Evolutionary conservation across 2,797 vertebrate species (phyloP).

Genomic region (Rhinella marina): DNA sequence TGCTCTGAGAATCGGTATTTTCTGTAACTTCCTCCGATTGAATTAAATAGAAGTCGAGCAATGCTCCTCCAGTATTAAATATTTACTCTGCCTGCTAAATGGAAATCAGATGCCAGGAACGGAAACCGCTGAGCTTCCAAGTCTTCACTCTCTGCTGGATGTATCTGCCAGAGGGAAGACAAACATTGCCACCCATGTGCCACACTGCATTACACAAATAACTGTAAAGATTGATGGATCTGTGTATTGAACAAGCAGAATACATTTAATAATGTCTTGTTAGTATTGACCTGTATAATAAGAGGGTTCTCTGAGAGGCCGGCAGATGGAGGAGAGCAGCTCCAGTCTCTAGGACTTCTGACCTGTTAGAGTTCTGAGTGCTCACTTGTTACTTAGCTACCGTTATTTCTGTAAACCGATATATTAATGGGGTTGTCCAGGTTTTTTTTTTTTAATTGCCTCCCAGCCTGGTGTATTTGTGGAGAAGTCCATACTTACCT

Average conservation of each 20-base stretch:
- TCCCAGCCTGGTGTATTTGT: too few relatives aligned
- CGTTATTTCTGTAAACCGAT: neutral
- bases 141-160: constrained; percentile 39
- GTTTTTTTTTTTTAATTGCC: too few relatives aligned
- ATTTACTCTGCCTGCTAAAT: constrained; percentile 60
- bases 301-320: neutral
- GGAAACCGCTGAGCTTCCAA: constrained; percentile 54
- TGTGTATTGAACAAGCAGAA: constrained; percentile 11
- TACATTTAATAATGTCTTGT: constrained; percentile 14
- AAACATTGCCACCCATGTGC: constrained; percentile 44
- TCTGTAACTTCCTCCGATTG: neutral
- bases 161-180: constrained; percentile 45
- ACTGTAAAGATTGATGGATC: constrained; percentile 19
- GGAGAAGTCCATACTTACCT: too few relatives aligned
- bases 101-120: constrained; percentile 56
- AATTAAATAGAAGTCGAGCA: constrained; percentile 53
- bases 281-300: constrained; percentile 5
- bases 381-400: neutral
- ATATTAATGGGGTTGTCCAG: too few relatives aligned
- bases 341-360: neutral
- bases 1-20: constrained; percentile 17
- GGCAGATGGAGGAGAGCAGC: neutral
- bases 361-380: neutral
- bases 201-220: constrained; percentile 48
- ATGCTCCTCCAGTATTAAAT: constrained; percentile 54